These are phyloP conservation scores for Ennomos quercinarius DNA, from an alignment of 2,888 invertebrate species.

Conservation along the genomic window DNA sequence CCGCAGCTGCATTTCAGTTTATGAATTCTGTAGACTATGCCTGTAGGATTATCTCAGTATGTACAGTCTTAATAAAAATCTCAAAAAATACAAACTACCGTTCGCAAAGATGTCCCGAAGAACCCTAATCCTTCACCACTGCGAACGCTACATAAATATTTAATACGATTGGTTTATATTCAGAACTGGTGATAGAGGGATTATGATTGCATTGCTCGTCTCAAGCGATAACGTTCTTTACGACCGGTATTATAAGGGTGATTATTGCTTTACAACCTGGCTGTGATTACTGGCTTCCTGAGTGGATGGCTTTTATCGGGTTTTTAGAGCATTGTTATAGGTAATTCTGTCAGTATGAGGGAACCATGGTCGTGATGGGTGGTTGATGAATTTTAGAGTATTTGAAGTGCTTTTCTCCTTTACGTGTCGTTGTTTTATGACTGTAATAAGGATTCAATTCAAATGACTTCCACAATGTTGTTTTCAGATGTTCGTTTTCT, in stretches of 20 bases:
- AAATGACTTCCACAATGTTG: no score
- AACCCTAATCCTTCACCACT: conserved; percentile 28
- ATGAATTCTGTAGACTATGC: no score
- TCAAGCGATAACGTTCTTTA: conserved; percentile 60
- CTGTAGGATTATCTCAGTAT: no score
- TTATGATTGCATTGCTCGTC: conserved; percentile 66
- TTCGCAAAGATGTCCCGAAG: conserved; percentile 6
- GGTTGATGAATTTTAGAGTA: conserved; percentile 13
- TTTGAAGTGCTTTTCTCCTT: neutral
- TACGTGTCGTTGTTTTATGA: no score
- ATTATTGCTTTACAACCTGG: conserved; percentile 54
- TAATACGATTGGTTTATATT: conserved; percentile 60
- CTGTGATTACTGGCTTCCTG: conserved; percentile 51
- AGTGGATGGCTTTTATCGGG: conserved; percentile 59
- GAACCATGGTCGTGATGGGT: conserved; percentile 11
- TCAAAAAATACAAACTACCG: no score
- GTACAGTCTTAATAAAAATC: no score
- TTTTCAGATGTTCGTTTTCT: no score
- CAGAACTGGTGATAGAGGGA: conserved; percentile 63
- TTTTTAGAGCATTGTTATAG: conserved; percentile 51
- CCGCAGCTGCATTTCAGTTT: no score
- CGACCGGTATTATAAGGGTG: conserved; percentile 50
- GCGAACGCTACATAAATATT: conserved; percentile 58
- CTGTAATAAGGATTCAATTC: no score
- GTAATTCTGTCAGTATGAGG: conserved; percentile 34